phyloP scores from a whole-genome alignment of 2,888 invertebrate species.

The Osmoderma eremita region DNA sequence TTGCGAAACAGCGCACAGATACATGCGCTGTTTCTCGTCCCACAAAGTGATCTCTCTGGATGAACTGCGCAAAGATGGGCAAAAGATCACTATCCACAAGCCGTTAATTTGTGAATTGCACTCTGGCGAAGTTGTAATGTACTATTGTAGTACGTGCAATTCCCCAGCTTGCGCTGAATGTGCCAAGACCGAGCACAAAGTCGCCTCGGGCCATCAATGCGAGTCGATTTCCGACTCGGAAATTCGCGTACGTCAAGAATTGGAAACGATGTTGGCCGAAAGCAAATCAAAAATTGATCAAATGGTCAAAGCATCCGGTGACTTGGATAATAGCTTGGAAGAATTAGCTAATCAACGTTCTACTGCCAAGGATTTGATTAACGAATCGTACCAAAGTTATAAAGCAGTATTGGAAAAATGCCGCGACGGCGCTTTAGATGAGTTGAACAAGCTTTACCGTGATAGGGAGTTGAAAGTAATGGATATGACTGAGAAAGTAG shows the following conservation, averaged over 20 bases:
- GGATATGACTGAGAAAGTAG: constrained; percentile 81
- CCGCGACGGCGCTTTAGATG: constrained; percentile 78
- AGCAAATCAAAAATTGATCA: constrained; percentile 79
- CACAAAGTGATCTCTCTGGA: constrained; percentile 92
- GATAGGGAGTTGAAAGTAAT: constrained; percentile 89
- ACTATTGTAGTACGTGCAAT: constrained; percentile 89
- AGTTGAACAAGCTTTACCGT: constrained; percentile 81
- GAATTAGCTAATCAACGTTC: constrained; percentile 90
- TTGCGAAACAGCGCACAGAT: constrained; percentile 95
- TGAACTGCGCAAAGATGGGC: constrained; percentile 80
- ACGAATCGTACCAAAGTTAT: constrained; percentile 82
- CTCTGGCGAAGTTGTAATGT: constrained; percentile 84
- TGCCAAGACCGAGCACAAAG: constrained; percentile 83
- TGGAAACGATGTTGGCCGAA: constrained; percentile 78
- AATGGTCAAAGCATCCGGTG: constrained; percentile 79
- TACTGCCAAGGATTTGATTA: constrained; percentile 83
- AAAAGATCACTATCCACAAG: constrained; percentile 86
- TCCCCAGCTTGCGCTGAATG: constrained; percentile 90
- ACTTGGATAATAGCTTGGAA: constrained; percentile 81
- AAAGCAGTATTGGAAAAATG: constrained; percentile 84
- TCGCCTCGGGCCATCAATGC: constrained; percentile 81
- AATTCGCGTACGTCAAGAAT: constrained; percentile 76
- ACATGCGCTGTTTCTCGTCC: constrained; percentile 96
- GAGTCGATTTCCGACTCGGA: constrained; percentile 86
- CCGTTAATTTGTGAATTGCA: constrained; percentile 87